These are phyloP conservation scores for Salvelinus alpinus DNA, from an alignment of 2,113 vertebrate genomes.

Conservation along the genomic window DNA sequence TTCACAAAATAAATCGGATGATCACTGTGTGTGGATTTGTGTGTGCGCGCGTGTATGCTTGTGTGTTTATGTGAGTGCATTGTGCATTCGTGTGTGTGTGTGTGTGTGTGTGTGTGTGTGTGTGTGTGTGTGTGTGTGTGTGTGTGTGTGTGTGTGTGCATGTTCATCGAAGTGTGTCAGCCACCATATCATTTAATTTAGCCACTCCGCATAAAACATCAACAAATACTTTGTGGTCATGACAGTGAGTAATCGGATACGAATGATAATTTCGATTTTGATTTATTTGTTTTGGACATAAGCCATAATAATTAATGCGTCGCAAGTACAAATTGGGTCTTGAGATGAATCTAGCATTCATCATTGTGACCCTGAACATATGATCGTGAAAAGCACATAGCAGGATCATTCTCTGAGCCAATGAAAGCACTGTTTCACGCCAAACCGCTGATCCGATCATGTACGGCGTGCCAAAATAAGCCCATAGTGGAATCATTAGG, in stretches of 20 bases:
- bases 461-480: constrained; percentile 46
- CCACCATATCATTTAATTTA: background rate
- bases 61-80: background rate
- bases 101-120: background rate
- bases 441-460: constrained; percentile 35
- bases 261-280: constrained; percentile 33
- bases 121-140: background rate
- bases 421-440: constrained; percentile 44
- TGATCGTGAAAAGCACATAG: constrained; percentile 16
- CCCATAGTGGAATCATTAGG: constrained; percentile 45
- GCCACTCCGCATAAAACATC: background rate
- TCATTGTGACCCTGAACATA: constrained; percentile 47
- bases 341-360: constrained; percentile 48
- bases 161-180: background rate
- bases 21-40: background rate
- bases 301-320: constrained; percentile 34
- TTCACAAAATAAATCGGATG: background rate
- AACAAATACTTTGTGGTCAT: constrained; percentile 23
- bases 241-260: constrained; percentile 19
- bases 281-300: constrained; percentile 2
- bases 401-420: constrained; percentile 51
- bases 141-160: background rate
- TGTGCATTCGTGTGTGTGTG: background rate
- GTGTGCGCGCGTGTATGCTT: background rate
- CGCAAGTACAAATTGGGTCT: constrained; percentile 46